Conservation (phyloP, 2,888 invertebrate genomes). For the Sarcophaga carnaria region DNA sequence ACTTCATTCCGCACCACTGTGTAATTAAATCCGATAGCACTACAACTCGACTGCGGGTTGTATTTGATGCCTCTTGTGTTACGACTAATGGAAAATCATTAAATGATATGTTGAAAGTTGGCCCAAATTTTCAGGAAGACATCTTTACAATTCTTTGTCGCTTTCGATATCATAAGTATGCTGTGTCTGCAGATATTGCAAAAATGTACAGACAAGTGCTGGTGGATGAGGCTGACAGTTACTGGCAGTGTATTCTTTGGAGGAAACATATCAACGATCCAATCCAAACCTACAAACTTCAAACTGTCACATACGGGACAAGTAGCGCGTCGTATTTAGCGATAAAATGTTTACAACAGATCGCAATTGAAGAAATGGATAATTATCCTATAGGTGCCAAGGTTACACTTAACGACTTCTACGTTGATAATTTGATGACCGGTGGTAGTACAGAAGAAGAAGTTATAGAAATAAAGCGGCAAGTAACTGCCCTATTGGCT, state of each 20-base stretch:
- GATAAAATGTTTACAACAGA: slow-evolving; percentile 29
- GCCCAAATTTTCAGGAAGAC: slow-evolving; percentile 55
- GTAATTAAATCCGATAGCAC: slow-evolving; percentile 31
- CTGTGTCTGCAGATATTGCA: slow-evolving; percentile 62
- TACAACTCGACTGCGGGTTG: slow-evolving; percentile 8
- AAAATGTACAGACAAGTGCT: slow-evolving; percentile 69
- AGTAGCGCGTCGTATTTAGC: slow-evolving; percentile 62
- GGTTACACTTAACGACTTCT: slow-evolving; percentile 64
- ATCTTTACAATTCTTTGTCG: slow-evolving; percentile 55
- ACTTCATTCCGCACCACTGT: slow-evolving; percentile 35
- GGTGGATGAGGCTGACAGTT: slow-evolving; percentile 46
- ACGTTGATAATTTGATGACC: slow-evolving; percentile 69
- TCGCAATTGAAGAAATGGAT: slow-evolving; percentile 37
- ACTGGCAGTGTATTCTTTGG: slow-evolving; percentile 67
- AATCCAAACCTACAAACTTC: slow-evolving; percentile 12
- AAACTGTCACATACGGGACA: slow-evolving; percentile 64
- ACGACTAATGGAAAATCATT: slow-evolving; percentile 50
- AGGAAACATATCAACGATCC: not conserved
- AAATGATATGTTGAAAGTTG: slow-evolving; percentile 37
- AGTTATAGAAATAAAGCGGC: slow-evolving; percentile 48
- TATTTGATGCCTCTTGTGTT: not conserved
- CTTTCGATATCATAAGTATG: slow-evolving; percentile 61
- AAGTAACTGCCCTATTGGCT: slow-evolving; percentile 51
- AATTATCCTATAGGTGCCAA: slow-evolving; percentile 66
- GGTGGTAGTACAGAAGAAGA: slow-evolving; percentile 57